Base-by-base conservation (phyloP, 2,888 invertebrate genomes). In the Chaetogeoica ovagalla region DNA sequence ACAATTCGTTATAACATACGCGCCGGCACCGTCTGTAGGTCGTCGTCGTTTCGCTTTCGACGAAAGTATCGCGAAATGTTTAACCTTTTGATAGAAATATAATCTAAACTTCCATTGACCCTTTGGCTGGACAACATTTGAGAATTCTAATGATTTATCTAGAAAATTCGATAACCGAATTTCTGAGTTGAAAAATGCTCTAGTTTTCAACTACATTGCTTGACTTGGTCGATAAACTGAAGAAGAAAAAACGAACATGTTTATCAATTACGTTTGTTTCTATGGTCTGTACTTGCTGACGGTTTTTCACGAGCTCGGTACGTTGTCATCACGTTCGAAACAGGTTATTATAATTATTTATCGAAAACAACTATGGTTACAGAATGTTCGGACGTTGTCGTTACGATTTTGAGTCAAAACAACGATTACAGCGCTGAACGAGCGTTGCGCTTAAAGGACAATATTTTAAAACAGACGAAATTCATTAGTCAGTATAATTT, bases 331-430 rank as follows among this genome's bases (percentile, higher is more conserved):
- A 3, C 11, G 8, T 48, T 3, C 13, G 11, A n/a, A n/a, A n/a
- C n/a, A n/a, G n/a, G n/a, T 8, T 7, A 19, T 21, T 7, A 17
- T 60, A 23, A 21, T 60, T 39, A n/a, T 11, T 72, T 23, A 11
- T 48, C 17, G 2, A 1, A 13, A 4, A 37, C 6, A 15, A 0
- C 17, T 83, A 84, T 87, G 87, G 86, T 90, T 89, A 3, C 87
- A 90, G 91, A 89, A 84, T 87, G 88, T 66, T 87, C 86, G 82
- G 88, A 90, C 85, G 86, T 91, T 82, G 89, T 89, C 55, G 88
- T 92, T 84, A 87, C 90, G 55, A 89, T 92, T 84, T 86, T 92
- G 73, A 91, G 91, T 84, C 92, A 92, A 85, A 85, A 88, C 5
- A 90, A 91, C 86, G 88, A 89, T 15, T 91, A 91, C 85, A 89